These are phyloP conservation scores for Mastacembelus armatus DNA, from an alignment of 2,797 vertebrate species.

Conservation along the genomic window DNA sequence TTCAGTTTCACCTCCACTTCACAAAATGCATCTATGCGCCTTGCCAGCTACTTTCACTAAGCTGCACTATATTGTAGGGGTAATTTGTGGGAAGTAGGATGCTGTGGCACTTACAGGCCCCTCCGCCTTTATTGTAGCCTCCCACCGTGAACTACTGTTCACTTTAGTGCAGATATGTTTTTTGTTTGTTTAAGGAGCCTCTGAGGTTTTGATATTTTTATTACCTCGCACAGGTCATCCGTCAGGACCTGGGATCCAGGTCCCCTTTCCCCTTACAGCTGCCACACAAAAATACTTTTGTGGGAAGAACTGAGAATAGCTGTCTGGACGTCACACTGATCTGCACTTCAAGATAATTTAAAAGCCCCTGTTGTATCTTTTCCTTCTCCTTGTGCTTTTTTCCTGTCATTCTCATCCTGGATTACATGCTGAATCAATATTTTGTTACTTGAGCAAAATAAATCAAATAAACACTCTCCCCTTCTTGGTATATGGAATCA, in stretches of 20 bases:
- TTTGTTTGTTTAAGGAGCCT: conserved; percentile 86
- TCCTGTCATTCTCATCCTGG: conserved; percentile 78
- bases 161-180: conserved; percentile 86
- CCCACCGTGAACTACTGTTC: conserved; percentile 87
- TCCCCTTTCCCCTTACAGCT: conserved; percentile 56
- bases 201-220: conserved; percentile 86
- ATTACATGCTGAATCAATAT: conserved; percentile 82
- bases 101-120: conserved; percentile 72
- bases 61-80: conserved; percentile 45
- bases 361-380: conserved; percentile 83
- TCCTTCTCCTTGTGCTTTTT: conserved; percentile 77
- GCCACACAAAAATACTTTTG: conserved; percentile 85
- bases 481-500: conserved; percentile 72
- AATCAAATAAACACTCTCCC: conserved; percentile 71
- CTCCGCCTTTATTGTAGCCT: conserved; percentile 79
- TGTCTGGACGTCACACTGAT: conserved; percentile 88
- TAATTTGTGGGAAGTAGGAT: conserved; percentile 76
- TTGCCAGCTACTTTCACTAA: conserved; percentile 34
- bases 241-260: conserved; percentile 68
- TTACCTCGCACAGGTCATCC: conserved; percentile 84
- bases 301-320: conserved; percentile 85
- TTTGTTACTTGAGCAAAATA: conserved; percentile 80
- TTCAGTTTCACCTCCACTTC: conserved; percentile 69
- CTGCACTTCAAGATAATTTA: conserved; percentile 87
- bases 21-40: conserved; percentile 53